phyloP scores from a whole-genome alignment of 2,888 invertebrate species.

The Seladonia tumulorum region DNA sequence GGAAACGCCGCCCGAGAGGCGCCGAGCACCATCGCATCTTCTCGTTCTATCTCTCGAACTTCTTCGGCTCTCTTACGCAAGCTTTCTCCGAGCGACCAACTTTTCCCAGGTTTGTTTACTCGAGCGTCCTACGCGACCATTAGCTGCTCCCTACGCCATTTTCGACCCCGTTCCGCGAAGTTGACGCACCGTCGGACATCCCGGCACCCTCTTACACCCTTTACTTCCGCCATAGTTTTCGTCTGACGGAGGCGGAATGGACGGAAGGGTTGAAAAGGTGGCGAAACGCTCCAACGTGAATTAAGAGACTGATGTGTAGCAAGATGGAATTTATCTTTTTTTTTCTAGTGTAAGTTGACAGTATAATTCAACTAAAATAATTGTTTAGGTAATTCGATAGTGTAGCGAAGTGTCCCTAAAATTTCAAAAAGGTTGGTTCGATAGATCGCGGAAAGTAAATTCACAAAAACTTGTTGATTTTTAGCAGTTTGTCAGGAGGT shows the following conservation, averaged over 20 bases:
- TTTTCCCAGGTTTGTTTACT: conserved; percentile 68
- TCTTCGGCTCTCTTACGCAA: neutral
- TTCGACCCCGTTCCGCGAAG: conserved; percentile 18
- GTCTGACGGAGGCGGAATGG: neutral
- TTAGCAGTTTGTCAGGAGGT: too few species aligned
- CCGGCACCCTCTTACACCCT: too few species aligned
- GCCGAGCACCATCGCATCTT: conserved; percentile 30
- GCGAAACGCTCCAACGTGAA: too few species aligned
- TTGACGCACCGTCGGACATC: neutral
- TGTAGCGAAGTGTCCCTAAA: too few species aligned
- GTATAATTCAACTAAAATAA: too few species aligned
- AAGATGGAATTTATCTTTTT: neutral
- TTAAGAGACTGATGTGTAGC: too few species aligned
- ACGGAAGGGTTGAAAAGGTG: too few species aligned
- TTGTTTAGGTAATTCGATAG: too few species aligned
- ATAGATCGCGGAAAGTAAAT: too few species aligned
- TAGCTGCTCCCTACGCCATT: conserved; percentile 37
- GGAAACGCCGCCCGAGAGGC: conserved; percentile 63
- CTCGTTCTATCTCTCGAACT: neutral
- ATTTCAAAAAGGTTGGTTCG: too few species aligned
- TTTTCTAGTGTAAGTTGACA: neutral
- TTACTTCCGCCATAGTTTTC: neutral
- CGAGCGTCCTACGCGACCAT: conserved; percentile 34
- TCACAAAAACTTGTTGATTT: too few species aligned
- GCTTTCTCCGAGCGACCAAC: conserved; percentile 29